phyloP scores from a whole-genome alignment of 2,797 vertebrate species.

The Rachycentron canadum region DNA sequence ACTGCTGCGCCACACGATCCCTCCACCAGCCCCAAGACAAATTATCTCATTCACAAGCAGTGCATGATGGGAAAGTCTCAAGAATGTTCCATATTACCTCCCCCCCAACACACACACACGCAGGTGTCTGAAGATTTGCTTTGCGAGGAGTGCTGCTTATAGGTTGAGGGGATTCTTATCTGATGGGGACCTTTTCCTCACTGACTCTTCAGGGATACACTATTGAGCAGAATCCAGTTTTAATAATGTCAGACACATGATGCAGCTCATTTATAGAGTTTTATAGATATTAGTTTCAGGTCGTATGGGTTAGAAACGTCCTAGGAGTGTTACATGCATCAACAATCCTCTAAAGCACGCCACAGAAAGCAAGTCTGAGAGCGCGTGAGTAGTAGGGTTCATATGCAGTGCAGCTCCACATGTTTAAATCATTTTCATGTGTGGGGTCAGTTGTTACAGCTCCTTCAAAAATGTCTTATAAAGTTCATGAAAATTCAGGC shows the following conservation, averaged over 20 bases:
- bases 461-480: constrained; percentile 8
- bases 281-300: constrained; percentile 19
- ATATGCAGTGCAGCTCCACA: constrained; percentile 36
- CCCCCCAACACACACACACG: constrained; percentile 11
- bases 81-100: constrained; percentile 57
- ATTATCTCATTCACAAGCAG: constrained; percentile 75
- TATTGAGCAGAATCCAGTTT: constrained; percentile 27
- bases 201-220: constrained; percentile 33
- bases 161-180: constrained; percentile 53
- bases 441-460: constrained; percentile 8
- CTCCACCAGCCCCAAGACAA: constrained; percentile 56
- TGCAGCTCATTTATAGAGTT: constrained; percentile 17
- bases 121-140: constrained; percentile 68
- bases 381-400: constrained; percentile 22
- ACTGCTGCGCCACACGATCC: constrained; percentile 61
- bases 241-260: constrained; percentile 46
- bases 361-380: constrained; percentile 8
- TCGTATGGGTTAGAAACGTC: constrained; percentile 10
- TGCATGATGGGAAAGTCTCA: constrained; percentile 70
- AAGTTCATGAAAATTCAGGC: constrained; percentile 23
- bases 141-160: constrained; percentile 51
- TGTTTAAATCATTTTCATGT: constrained; percentile 20
- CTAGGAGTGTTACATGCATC: not conserved
- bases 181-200: constrained; percentile 37
- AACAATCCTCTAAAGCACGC: constrained; percentile 10